Base-by-base conservation (phyloP, 1,140 invertebrate genomes). In the Calycopis cecrops region DNA sequence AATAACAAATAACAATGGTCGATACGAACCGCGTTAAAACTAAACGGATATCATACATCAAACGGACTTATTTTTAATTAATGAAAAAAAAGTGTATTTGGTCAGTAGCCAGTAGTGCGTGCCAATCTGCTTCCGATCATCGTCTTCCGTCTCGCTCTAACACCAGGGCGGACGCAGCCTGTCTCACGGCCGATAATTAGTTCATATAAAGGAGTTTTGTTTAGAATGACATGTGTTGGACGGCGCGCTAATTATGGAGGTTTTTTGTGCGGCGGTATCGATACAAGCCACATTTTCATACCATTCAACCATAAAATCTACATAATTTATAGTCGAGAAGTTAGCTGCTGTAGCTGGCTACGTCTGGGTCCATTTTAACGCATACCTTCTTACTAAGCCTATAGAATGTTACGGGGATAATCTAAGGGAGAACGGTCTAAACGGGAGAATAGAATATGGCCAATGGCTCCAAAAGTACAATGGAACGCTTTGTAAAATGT, bases 121-220 rank as follows among this genome's bases (percentile, higher is more conserved):
- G 44, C 62, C 77, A 80, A 84, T 84, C 80, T 58, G 69, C 66
- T 84, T 84, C 80, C 80, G 71, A 84, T 81, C 79, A 73, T 59
- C 35, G 51, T 38, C 37, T 49, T 51, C 55, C 42, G 34, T 73
- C 68, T 53, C 66, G 42, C 40, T 79, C 65, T 10, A 37, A 52
- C 69, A 42, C 14, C 11, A 10, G 3, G 0, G 9, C 49, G 10
- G 0, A 14, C 16, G 28, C 69, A 54, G 57, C 0, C 57, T 57
- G 18, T 71, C 21, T 72, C 52, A 57, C 12, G 38, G 57, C 35
- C 62, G 62, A 70, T 83, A 83, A 83, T 83, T 81, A 84, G 74
- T 68, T 83, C 78, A 76, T 79, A 76, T 81, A 75, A 44, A 59
- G 62, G 67, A 69, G 69, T 77, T 79, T 80, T 79, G 71, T 79